Conservation (phyloP, 1,140 invertebrate genomes). For the Helicorthomorpha holstii region DNA sequence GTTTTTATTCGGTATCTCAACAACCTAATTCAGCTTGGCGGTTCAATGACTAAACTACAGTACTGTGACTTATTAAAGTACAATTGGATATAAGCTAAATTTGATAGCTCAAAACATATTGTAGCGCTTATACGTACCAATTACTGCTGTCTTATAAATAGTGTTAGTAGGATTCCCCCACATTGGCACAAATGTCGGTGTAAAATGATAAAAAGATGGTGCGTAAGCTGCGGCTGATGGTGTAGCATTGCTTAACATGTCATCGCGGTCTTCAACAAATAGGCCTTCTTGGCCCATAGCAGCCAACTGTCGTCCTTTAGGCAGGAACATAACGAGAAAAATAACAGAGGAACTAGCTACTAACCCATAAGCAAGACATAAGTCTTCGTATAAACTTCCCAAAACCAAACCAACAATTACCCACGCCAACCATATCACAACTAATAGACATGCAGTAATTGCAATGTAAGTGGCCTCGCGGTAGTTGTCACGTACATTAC, state of each 20-base stretch:
- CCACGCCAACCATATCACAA: slow-evolving; percentile 77
- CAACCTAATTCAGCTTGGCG: too few species aligned
- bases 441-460: slow-evolving; percentile 57
- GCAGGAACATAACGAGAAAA: slow-evolving; percentile 84
- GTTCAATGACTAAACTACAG: too few species aligned
- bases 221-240: slow-evolving; percentile 54
- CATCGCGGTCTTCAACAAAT: slow-evolving; percentile 52
- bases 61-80: too few species aligned
- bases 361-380: slow-evolving; percentile 70
- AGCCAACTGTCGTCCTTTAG: slow-evolving; percentile 74
- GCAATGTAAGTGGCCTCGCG: slow-evolving; percentile 78
- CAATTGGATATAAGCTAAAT: too few species aligned
- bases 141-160: not conserved
- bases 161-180: not conserved
- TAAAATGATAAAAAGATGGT: slow-evolving; percentile 79
- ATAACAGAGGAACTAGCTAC: slow-evolving; percentile 61
- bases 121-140: not conserved
- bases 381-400: slow-evolving; percentile 45
- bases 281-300: slow-evolving; percentile 60
- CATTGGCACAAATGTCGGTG: slow-evolving; percentile 32
- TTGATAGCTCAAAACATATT: too few species aligned
- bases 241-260: slow-evolving; percentile 41
- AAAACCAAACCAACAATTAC: slow-evolving; percentile 46
- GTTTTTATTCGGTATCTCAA: too few species aligned
- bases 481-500: slow-evolving; percentile 81